A percentile compares a stretch with the other conserved stretches of the same genome.
These are phyloP conservation scores for Dysmachus trigonus DNA, from an alignment of 2,888 invertebrate species.

Conservation along the genomic window DNA sequence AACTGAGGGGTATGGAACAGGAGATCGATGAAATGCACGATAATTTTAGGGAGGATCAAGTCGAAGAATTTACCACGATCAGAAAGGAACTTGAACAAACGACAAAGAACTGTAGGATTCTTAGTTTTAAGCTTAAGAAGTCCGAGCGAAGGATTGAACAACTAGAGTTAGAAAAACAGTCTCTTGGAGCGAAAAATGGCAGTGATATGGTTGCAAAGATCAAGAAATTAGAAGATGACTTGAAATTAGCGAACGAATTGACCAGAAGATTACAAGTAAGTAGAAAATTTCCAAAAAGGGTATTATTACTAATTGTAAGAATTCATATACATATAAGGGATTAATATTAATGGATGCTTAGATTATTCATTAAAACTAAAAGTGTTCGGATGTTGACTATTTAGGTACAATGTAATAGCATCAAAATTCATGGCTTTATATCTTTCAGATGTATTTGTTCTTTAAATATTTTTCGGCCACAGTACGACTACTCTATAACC, in stretches of 20 bases:
- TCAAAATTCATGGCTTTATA: too few species aligned
- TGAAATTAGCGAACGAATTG: constrained; percentile 81
- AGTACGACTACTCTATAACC: too few species aligned
- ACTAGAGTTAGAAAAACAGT: constrained; percentile 84
- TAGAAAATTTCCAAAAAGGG: neutral
- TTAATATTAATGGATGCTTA: too few species aligned
- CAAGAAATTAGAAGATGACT: constrained; percentile 85
- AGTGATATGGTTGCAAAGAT: constrained; percentile 74
- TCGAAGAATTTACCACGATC: constrained; percentile 92
- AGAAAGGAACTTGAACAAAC: constrained; percentile 96
- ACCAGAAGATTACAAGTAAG: constrained; percentile 72
- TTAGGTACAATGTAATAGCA: too few species aligned
- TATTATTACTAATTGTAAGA: too few species aligned
- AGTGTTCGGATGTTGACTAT: too few species aligned
- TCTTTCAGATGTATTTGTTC: too few species aligned
- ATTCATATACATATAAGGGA: too few species aligned
- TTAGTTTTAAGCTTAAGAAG: constrained; percentile 97
- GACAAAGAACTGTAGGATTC: constrained; percentile 96
- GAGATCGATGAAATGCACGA: constrained; percentile 99
- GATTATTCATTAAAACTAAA: too few species aligned
- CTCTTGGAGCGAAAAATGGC: constrained; percentile 71
- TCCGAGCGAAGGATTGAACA: constrained; percentile 89
- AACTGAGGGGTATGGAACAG: constrained; percentile 90
- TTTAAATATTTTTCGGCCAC: too few species aligned
- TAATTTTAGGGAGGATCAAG: constrained; percentile 95